Conservation (phyloP, 1,140 invertebrate genomes). For the Sycobia sp. region DNA sequence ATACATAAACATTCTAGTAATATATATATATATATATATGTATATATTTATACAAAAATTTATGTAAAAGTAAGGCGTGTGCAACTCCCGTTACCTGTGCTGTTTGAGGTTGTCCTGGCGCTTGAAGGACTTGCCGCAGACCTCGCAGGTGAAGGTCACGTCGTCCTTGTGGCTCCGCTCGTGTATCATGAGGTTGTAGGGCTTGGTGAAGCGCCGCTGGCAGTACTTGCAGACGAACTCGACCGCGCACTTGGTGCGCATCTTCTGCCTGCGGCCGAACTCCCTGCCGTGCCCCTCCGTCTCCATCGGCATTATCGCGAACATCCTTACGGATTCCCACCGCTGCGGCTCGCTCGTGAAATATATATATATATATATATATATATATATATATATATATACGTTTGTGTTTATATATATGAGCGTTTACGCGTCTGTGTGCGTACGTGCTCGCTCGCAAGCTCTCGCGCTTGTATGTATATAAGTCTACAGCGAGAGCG, state of each 20-base stretch:
- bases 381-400: too few species aligned
- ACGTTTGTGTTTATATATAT: too few species aligned
- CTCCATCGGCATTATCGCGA: constrained; percentile 82
- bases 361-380: not conserved
- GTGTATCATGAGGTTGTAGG: constrained; percentile 99
- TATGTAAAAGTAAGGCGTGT: too few species aligned
- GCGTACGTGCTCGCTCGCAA: not conserved
- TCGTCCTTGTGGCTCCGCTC: constrained; percentile 97
- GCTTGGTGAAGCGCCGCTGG: constrained; percentile 97
- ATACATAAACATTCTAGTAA: too few species aligned
- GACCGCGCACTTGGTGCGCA: constrained; percentile 83
- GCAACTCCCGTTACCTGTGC: too few species aligned
- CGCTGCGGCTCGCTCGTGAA: constrained; percentile 47
- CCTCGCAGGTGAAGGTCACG: constrained; percentile 97
- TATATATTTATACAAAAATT: too few species aligned
- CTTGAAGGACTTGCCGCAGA: constrained; percentile 98
- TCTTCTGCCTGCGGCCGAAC: constrained; percentile 84
- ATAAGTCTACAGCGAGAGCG: too few species aligned
- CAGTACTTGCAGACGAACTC: constrained; percentile 99
- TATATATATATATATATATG: too few species aligned
- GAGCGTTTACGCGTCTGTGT: not conserved
- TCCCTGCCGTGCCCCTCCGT: constrained; percentile 87
- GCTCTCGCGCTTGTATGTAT: too few species aligned
- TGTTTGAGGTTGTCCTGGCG: constrained; percentile 94
- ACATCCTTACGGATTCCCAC: constrained; percentile 67